phyloP scores from a whole-genome alignment of 1,140 invertebrate genomes.

The Drosophila sproati region DNA sequence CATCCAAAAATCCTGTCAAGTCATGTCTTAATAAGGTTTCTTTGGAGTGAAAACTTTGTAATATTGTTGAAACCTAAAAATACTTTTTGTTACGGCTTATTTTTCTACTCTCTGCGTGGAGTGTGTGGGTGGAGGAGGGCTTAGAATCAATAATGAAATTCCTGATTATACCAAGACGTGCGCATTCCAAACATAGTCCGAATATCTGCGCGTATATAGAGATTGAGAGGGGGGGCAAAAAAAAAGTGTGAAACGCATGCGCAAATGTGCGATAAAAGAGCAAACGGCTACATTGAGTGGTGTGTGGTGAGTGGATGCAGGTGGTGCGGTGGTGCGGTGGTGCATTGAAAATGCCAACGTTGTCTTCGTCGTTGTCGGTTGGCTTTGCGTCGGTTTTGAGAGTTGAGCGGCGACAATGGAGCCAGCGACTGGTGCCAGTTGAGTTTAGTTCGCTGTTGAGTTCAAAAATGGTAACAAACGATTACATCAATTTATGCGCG shows the following conservation, averaged over 20 bases:
- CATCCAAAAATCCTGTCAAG: not conserved
- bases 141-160: conserved; percentile 39
- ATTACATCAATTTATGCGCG: conserved; percentile 84
- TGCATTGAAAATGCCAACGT: conserved; percentile 12
- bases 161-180: conserved; percentile 67
- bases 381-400: not conserved
- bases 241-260: conserved; percentile 77
- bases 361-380: not conserved
- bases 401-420: conserved; percentile 23
- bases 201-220: conserved; percentile 49
- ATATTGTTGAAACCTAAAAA: not conserved
- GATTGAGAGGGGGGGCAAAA: conserved; percentile 11
- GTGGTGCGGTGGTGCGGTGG: not conserved
- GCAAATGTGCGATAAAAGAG: conserved; percentile 69
- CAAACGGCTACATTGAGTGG: conserved; percentile 1
- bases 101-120: not conserved
- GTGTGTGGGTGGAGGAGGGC: conserved; percentile 11
- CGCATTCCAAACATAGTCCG: conserved; percentile 72
- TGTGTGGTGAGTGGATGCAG: not conserved
- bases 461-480: conserved; percentile 84
- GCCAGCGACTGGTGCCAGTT: conserved; percentile 38
- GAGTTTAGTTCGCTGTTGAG: conserved; percentile 50
- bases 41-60: no score
- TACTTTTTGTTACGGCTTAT: not conserved
- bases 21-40: not conserved